Percentiles rank a stretch among this genome's conserved stretches.
These are phyloP conservation scores for Notarius quadriscutis DNA, from an alignment of 2,113 vertebrate species.

Conservation along the genomic window DNA sequence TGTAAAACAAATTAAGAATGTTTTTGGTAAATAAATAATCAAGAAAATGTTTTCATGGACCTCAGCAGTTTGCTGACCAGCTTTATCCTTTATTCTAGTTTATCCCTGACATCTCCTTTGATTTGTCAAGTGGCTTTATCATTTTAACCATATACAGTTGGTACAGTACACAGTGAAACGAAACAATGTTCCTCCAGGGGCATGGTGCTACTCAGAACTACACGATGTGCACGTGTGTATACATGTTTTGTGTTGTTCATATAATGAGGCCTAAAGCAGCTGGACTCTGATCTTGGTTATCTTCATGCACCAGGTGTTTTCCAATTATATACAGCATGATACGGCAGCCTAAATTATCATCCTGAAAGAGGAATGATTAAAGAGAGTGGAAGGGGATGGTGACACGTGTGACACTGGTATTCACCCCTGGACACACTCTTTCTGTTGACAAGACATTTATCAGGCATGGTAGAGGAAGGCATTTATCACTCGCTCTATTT, in stretches of 20 bases:
- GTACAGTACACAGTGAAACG: no score
- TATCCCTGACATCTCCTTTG: slow-evolving; percentile 18
- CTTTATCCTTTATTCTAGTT: slow-evolving; percentile 13
- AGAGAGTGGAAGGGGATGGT: slow-evolving; percentile 25
- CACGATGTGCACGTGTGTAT: no score
- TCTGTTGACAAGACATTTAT: slow-evolving; percentile 46
- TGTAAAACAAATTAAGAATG: background rate
- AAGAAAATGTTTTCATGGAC: background rate
- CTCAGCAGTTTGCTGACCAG: slow-evolving; percentile 24
- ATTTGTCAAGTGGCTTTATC: no score
- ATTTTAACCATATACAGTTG: no score
- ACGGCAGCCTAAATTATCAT: background rate
- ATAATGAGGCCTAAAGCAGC: slow-evolving; percentile 20
- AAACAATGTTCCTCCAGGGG: no score
- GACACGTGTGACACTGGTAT: slow-evolving; percentile 17
- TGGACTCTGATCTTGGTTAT: slow-evolving; percentile 9
- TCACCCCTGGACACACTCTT: slow-evolving; percentile 25
- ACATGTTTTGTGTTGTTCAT: background rate
- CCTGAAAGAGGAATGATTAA: slow-evolving; percentile 30
- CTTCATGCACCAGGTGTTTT: slow-evolving; percentile 34
- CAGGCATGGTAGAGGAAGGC: slow-evolving; percentile 46
- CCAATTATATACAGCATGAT: slow-evolving; percentile 8
- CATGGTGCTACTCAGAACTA: no score
- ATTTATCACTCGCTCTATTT: slow-evolving; percentile 47
- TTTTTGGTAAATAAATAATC: background rate